A percentile compares a stretch with the other conserved stretches of the same genome.
These are phyloP conservation scores for Mastacembelus armatus DNA, from an alignment of 2,797 vertebrate species.

Conservation along the genomic window DNA sequence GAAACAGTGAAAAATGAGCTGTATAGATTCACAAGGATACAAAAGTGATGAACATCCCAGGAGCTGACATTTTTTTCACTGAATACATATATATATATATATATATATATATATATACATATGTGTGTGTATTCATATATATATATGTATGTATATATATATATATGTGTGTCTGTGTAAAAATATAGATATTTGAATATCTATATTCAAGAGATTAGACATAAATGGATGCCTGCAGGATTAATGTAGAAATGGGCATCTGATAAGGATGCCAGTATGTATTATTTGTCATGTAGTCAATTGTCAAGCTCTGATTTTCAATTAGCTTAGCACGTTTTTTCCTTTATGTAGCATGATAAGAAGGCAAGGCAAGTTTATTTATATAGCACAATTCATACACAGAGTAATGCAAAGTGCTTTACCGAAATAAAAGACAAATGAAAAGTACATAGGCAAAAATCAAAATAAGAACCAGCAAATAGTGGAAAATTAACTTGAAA, in stretches of 20 bases:
- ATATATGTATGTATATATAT: no score
- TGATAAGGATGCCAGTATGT: constrained; percentile 1
- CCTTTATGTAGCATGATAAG: background rate
- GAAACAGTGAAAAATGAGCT: background rate
- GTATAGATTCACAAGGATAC: background rate
- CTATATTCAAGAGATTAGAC: background rate
- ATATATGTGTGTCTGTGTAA: no score
- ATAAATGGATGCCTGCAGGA: background rate
- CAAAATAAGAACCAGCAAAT: no score
- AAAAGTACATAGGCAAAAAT: no score
- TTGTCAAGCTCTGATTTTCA: constrained; percentile 1
- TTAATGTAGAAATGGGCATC: background rate
- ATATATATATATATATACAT: no score
- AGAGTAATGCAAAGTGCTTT: no score
- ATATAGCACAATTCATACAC: no score
- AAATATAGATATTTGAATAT: constrained; percentile 6
- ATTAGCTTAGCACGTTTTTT: background rate
- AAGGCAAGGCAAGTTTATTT: no score
- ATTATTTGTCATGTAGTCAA: background rate
- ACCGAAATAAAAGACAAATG: no score
- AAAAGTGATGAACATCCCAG: background rate
- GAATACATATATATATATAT: background rate
- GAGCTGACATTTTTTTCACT: constrained; percentile 3
- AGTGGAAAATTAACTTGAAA: no score
- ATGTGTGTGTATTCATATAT: no score